Evolutionary conservation across 1,140 invertebrate species (phyloP).

Genomic region (Neodiprion fabricii): DNA sequence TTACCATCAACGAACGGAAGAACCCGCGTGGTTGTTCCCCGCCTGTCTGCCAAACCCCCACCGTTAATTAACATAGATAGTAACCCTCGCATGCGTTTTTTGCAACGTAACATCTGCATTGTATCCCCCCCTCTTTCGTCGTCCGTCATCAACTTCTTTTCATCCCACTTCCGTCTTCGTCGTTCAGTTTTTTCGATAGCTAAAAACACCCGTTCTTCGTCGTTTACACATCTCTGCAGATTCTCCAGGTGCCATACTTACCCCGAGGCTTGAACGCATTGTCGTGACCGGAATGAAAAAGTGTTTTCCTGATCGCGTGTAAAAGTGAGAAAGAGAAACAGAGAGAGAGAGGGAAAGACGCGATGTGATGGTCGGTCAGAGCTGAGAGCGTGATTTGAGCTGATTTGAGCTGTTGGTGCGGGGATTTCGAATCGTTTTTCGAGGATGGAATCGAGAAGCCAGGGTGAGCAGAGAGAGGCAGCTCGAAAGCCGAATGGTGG

Average conservation of each 20-base stretch:
- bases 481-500: neutral
- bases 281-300: too few species aligned
- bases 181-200: too few species aligned
- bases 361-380: too few species aligned
- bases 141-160: too few species aligned
- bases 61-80: slow-evolving; percentile 7
- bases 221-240: too few species aligned
- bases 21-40: neutral
- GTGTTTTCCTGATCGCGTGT: too few species aligned
- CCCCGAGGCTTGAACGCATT: too few species aligned
- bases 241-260: too few species aligned
- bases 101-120: slow-evolving; percentile 5
- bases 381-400: neutral
- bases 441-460: neutral
- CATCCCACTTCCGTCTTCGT: too few species aligned
- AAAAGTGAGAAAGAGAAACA: too few species aligned
- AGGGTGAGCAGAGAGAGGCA: neutral
- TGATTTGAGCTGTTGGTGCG: neutral
- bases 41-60: neutral
- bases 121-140: neutral
- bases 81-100: neutral
- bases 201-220: too few species aligned
- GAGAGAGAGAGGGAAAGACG: too few species aligned
- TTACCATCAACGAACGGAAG: neutral
- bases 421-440: neutral